Evolutionary conservation across 2,888 invertebrate genomes (phyloP), one percentile per base, ranked within the genome.

Genomic region (Pyrochroa serraticornis): DNA sequence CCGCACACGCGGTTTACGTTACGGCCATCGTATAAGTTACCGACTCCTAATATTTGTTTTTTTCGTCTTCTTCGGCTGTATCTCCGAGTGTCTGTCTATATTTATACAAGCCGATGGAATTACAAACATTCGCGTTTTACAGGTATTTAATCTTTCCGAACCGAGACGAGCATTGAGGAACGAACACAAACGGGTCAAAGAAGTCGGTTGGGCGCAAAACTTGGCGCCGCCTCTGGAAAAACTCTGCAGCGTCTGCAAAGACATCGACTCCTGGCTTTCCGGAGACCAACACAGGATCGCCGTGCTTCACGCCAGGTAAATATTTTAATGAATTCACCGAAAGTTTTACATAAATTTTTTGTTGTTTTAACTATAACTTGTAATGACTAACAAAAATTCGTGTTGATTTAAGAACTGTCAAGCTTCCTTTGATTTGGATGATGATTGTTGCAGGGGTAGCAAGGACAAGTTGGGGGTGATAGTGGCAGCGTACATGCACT

Each of bases 401-500:
- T 2, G 22, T 22, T 22, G 22, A 22, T 22, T 22, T 22, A 22
- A n/a, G n/a, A n/a, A n/a, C n/a, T n/a, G n/a, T n/a, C n/a, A n/a
- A n/a, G n/a, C n/a, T n/a, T n/a, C n/a, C n/a, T n/a, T n/a, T n/a
- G n/a, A n/a, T n/a, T n/a, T n/a, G 7, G 35, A 9, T n/a, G 6
- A 37, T 50, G 38, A 31, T 48, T 47, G 39, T 74, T 81, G 3
- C 81, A 90, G 92, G 83, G 93, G 93, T 37, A 90, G 89, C 75
- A 87, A 91, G 70, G 93, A 93, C 73, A 85, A 95, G 54, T 83
- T 93, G 32, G 95, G 94, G 41, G 91, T 94, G 47, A 87, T 95
- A 64, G 90, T 95, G 61, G 92, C 94, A 13, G 93, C 95, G 8
- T 95, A 94, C 81, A 92, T 95, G 90, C 92, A 95, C 81, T 96